Percentiles rank a stretch among this genome's conserved stretches.
These are phyloP conservation scores for Caloenas nicobarica DNA, from an alignment of 2,113 vertebrate species.

Conservation along the genomic window DNA sequence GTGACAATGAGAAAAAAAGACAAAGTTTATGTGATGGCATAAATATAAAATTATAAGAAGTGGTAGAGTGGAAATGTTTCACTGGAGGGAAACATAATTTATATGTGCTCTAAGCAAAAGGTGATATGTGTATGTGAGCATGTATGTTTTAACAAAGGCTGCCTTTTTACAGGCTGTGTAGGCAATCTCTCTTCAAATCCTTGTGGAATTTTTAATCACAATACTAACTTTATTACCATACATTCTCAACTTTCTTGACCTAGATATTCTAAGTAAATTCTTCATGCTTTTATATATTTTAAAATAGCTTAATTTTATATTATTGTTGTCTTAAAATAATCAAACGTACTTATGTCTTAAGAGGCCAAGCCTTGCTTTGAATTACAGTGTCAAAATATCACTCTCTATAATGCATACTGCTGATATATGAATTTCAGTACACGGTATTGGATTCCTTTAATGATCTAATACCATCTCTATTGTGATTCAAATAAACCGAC, in stretches of 20 bases:
- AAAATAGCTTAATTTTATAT: constrained; percentile 11
- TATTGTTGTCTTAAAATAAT: not conserved
- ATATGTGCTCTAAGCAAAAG: not conserved
- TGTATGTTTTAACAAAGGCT: not conserved
- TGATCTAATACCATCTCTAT: not conserved
- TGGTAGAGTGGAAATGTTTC: not conserved
- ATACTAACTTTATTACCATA: not conserved
- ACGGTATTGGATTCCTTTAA: constrained; percentile 36
- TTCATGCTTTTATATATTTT: not conserved
- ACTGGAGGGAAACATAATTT: not conserved
- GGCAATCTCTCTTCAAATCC: not conserved
- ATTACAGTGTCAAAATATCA: constrained; percentile 9
- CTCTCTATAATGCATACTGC: constrained; percentile 11
- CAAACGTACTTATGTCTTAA: not conserved
- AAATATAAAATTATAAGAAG: not conserved
- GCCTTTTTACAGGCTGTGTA: not conserved
- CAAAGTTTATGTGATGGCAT: not conserved
- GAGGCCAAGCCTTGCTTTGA: constrained; percentile 32
- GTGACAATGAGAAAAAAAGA: not conserved
- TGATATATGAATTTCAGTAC: constrained; percentile 39
- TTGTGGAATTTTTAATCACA: not conserved
- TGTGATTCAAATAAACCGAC: not conserved
- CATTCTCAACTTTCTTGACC: not conserved
- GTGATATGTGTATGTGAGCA: not conserved
- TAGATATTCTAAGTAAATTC: not conserved